phyloP scores from a whole-genome alignment of 2,888 invertebrate species.

The Hirtodrosophila histrioides region DNA sequence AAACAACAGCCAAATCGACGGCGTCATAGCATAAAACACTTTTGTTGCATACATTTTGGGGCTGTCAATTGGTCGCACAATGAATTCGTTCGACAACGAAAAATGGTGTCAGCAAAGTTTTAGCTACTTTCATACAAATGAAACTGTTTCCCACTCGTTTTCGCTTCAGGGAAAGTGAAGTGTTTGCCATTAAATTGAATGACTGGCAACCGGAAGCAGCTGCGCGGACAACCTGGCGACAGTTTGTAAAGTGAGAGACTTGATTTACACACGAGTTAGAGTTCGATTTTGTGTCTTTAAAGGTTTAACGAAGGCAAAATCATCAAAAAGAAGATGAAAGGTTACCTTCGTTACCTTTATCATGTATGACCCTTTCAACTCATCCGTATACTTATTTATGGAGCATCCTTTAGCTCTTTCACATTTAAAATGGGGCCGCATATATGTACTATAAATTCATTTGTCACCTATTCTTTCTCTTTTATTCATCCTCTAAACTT shows the following conservation, averaged over 20 bases:
- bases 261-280: not conserved
- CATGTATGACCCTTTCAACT: too few relatives aligned
- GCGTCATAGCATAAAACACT: slow-evolving; percentile 12
- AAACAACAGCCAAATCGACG: slow-evolving; percentile 33
- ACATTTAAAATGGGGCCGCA: too few relatives aligned
- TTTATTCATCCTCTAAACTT: too few relatives aligned
- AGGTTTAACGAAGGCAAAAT: too few relatives aligned
- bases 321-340: too few relatives aligned
- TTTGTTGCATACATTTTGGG: slow-evolving; percentile 26
- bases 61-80: slow-evolving; percentile 49
- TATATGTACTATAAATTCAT: too few relatives aligned
- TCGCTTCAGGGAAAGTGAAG: slow-evolving; percentile 41
- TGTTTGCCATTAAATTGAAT: slow-evolving; percentile 49
- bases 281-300: too few relatives aligned
- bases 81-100: slow-evolving; percentile 38
- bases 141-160: slow-evolving; percentile 27
- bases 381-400: too few relatives aligned
- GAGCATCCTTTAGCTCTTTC: too few relatives aligned
- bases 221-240: slow-evolving; percentile 9
- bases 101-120: slow-evolving; percentile 57
- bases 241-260: not conserved
- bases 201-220: slow-evolving; percentile 37
- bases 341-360: too few relatives aligned
- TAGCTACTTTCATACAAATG: slow-evolving; percentile 23
- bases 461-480: too few relatives aligned